phyloP scores from a whole-genome alignment of 2,888 invertebrate genomes.

The Chymomyza caudatula region DNA sequence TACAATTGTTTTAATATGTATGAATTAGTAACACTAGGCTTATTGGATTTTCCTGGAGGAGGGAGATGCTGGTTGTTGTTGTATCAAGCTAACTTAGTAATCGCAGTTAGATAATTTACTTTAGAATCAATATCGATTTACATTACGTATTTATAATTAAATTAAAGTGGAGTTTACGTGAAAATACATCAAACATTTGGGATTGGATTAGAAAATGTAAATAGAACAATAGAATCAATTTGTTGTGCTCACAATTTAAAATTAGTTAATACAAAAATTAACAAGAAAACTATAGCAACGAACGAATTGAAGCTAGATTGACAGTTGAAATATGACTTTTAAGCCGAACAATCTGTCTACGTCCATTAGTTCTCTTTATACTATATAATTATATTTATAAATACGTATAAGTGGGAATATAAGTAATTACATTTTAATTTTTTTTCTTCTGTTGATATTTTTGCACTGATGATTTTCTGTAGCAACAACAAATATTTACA shows the following conservation, averaged over 20 bases:
- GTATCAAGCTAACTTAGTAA: neutral
- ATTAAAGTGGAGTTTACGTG: conserved; percentile 11
- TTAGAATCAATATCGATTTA: conserved; percentile 21
- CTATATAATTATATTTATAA: conserved; percentile 16
- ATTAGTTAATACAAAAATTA: conserved; percentile 25
- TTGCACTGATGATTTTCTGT: conserved; percentile 14
- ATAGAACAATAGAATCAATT: neutral
- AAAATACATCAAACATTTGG: neutral
- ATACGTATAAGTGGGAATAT: conserved; percentile 25
- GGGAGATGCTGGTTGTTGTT: neutral
- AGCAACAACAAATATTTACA: conserved; percentile 70
- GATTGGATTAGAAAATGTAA: neutral
- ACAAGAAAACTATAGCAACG: conserved; percentile 18
- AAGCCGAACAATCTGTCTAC: neutral
- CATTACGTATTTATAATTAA: conserved; percentile 29
- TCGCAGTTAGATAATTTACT: neutral
- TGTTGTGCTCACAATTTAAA: conserved; percentile 11
- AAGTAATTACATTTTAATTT: conserved; percentile 26
- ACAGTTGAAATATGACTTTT: conserved; percentile 32
- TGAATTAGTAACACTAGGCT: conserved; percentile 22
- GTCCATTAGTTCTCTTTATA: conserved; percentile 5
- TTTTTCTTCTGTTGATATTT: conserved; percentile 36
- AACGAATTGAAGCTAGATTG: conserved; percentile 22
- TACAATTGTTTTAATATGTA: neutral
- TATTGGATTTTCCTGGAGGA: conserved; percentile 1